These are phyloP conservation scores for Oophaga sylvatica DNA, from an alignment of 2,797 vertebrate species.

Conservation along the genomic window DNA sequence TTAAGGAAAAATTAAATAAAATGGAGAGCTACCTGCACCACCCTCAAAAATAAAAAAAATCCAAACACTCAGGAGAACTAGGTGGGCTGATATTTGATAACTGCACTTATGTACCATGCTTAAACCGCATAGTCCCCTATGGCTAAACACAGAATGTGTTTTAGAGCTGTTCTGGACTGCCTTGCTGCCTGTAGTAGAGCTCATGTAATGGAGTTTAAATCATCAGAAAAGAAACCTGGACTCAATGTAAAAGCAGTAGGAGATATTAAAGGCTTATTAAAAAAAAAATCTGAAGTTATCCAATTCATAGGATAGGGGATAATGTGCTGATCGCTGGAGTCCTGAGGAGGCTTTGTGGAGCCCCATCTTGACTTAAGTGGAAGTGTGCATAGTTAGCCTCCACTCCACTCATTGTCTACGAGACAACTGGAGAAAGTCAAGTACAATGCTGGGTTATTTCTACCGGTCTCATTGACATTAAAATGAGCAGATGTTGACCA, in stretches of 20 bases:
- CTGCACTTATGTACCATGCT: constrained; percentile 69
- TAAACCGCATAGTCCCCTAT: constrained; percentile 66
- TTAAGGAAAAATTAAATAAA: constrained; percentile 6
- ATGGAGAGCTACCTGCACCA: not conserved
- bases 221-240: not conserved
- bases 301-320: too few species aligned
- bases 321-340: too few species aligned
- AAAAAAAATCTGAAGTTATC: too few species aligned
- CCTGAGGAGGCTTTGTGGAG: too few species aligned
- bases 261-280: not conserved
- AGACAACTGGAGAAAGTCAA: too few species aligned
- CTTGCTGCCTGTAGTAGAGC: constrained; percentile 78
- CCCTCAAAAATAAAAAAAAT: constrained; percentile 61
- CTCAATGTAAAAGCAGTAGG: not conserved
- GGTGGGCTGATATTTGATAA: constrained; percentile 76
- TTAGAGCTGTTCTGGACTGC: constrained; percentile 72
- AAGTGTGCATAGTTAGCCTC: too few species aligned
- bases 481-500: too few species aligned
- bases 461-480: too few species aligned
- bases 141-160: constrained; percentile 66
- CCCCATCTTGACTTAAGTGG: too few species aligned
- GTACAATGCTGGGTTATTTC: too few species aligned
- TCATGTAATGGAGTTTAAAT: constrained; percentile 71
- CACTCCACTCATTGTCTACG: too few species aligned
- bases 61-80: constrained; percentile 68